A percentile compares a stretch with the other conserved stretches of the same genome.
Evolutionary conservation across 2,113 vertebrate species (phyloP).

Genomic region (Aramus guarauna): DNA sequence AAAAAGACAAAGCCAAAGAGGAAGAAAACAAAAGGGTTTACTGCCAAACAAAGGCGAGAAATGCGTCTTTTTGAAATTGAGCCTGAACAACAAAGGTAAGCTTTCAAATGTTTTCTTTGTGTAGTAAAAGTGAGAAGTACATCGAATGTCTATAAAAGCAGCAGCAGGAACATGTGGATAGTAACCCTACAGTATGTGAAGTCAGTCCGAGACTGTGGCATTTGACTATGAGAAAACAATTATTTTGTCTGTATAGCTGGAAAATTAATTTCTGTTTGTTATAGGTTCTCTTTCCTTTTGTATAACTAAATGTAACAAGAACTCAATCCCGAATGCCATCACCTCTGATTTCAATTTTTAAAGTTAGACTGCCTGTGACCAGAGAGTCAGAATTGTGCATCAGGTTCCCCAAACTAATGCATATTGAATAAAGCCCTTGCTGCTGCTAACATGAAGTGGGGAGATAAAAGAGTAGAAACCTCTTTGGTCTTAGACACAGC

Average conservation of each 20-base stretch:
- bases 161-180: fast-evolving
- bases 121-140: neutral
- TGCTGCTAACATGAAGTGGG: neutral
- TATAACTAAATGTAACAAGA: neutral
- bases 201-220: neutral
- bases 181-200: fast-evolving
- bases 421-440: neutral
- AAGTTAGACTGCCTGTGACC: neutral
- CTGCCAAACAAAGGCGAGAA: slow-evolving; percentile 76
- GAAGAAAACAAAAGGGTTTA: slow-evolving; percentile 76
- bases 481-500: neutral
- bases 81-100: slow-evolving; percentile 83
- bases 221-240: neutral
- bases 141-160: neutral
- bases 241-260: neutral
- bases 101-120: neutral
- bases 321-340: neutral
- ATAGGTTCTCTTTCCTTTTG: neutral
- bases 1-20: slow-evolving; percentile 59
- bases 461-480: neutral
- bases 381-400: neutral
- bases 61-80: slow-evolving; percentile 83
- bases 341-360: neutral
- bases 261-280: neutral
- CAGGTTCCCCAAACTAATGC: neutral